Evolutionary conservation across 2,113 vertebrate species (phyloP).

Genomic region (Plotosus lineatus): DNA sequence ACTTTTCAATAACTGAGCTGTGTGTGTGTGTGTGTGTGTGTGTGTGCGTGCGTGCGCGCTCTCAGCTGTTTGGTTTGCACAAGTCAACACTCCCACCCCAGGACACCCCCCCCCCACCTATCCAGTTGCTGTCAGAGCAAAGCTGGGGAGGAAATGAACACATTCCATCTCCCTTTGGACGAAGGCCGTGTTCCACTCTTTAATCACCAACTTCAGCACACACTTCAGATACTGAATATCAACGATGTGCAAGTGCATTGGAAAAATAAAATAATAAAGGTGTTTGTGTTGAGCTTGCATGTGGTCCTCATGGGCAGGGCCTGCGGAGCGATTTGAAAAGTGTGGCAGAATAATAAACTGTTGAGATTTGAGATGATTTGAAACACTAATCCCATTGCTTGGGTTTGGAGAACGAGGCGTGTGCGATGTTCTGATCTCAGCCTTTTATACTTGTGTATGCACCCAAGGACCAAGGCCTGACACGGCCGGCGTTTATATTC

Average conservation of each 20-base stretch:
- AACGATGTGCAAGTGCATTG: neutral
- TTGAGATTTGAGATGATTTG: too few relatives aligned
- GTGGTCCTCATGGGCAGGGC: too few relatives aligned
- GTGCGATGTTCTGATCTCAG: too few relatives aligned
- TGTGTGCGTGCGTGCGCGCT: neutral
- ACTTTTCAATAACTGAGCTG: constrained; percentile 7
- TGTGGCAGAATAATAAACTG: too few relatives aligned
- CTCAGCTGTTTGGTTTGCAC: neutral
- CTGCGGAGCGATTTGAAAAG: too few relatives aligned
- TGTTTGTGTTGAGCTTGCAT: too few relatives aligned
- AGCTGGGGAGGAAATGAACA: constrained; percentile 41
- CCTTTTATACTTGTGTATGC: too few relatives aligned
- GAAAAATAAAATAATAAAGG: too few relatives aligned
- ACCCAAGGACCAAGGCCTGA: too few relatives aligned
- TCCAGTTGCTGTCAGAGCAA: neutral
- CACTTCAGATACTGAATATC: neutral
- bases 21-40: neutral
- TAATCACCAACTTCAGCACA: neutral
- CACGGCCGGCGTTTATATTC: too few relatives aligned
- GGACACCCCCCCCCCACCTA: neutral
- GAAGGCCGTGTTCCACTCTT: neutral
- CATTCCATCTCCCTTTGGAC: constrained; percentile 34
- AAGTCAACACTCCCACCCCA: neutral
- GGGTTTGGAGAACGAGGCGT: too few relatives aligned
- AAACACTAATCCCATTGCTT: too few relatives aligned